Percentiles rank a stretch among this genome's conserved stretches.
Evolutionary conservation across 2,797 vertebrate genomes (phyloP).

Genomic region (Tachyglossus aculeatus): DNA sequence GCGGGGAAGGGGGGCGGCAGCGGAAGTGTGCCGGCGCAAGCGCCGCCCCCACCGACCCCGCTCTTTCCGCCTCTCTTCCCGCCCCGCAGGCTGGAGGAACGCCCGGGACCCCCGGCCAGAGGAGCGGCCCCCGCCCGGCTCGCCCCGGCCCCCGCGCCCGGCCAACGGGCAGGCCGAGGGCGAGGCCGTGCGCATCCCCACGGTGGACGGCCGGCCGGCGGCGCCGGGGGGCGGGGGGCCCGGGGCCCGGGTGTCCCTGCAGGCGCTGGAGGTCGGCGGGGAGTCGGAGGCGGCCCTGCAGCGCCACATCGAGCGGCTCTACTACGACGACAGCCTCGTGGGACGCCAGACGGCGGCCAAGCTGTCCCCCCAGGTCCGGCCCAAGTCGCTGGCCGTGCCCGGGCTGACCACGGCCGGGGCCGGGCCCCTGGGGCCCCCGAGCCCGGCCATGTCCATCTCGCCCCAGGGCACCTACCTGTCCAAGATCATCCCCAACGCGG

Average conservation of each 20-base stretch:
- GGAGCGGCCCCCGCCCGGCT: slow-evolving; percentile 36
- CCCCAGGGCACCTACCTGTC: slow-evolving; percentile 95
- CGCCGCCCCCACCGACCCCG: too few species aligned
- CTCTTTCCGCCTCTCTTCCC: too few species aligned
- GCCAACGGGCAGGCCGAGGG: slow-evolving; percentile 40
- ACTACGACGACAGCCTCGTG: slow-evolving; percentile 80
- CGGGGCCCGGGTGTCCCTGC: slow-evolving; percentile 85
- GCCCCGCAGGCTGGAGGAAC: neutral
- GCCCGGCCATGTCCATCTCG: slow-evolving; percentile 92
- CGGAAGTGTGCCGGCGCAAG: too few species aligned
- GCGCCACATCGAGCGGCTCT: slow-evolving; percentile 80
- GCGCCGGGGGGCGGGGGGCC: slow-evolving; percentile 57
- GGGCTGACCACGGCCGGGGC: slow-evolving; percentile 81
- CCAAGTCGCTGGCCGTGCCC: slow-evolving; percentile 91
- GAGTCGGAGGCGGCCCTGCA: slow-evolving; percentile 73
- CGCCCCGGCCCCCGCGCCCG: slow-evolving; percentile 16
- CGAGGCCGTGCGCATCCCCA: slow-evolving; percentile 75
- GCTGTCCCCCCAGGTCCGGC: slow-evolving; percentile 75
- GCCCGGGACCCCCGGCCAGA: neutral
- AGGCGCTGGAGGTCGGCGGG: slow-evolving; percentile 70
- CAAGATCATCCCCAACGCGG: slow-evolving; percentile 95
- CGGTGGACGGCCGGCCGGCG: slow-evolving; percentile 77
- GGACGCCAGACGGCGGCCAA: slow-evolving; percentile 69
- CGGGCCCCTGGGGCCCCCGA: slow-evolving; percentile 75
- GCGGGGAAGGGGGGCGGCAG: neutral